Percentiles rank a stretch among this genome's conserved stretches.
phyloP scores from a whole-genome alignment of 2,888 invertebrate genomes.

The Chesias legatella region DNA sequence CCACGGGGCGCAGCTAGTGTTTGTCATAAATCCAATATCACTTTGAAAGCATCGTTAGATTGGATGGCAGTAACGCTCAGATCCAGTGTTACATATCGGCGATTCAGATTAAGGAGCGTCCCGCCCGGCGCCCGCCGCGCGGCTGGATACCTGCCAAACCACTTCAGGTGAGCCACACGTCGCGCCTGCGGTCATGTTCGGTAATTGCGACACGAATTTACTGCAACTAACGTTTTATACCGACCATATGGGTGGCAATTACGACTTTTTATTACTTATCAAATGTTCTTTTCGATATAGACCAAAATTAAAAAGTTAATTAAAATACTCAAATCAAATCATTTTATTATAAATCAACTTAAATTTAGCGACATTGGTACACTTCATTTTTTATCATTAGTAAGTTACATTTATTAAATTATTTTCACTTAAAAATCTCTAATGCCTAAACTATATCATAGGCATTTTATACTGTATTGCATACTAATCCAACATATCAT shows the following conservation, averaged over 20 bases:
- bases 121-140: conserved; percentile 30
- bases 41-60: conserved; percentile 40
- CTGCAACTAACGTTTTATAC: conserved; percentile 26
- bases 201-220: conserved; percentile 35
- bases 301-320: too few relatives aligned
- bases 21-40: conserved; percentile 41
- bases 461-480: too few relatives aligned
- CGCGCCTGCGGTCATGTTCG: conserved; percentile 41
- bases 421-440: too few relatives aligned
- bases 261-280: conserved; percentile 8
- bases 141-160: conserved; percentile 52
- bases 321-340: too few relatives aligned
- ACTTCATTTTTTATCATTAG: too few relatives aligned
- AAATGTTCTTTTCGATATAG: neutral
- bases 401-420: too few relatives aligned
- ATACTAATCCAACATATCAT: too few relatives aligned
- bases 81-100: conserved; percentile 31
- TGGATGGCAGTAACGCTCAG: conserved; percentile 37
- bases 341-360: too few relatives aligned
- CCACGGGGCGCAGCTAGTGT: too few relatives aligned
- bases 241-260: conserved; percentile 14
- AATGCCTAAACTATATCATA: too few relatives aligned
- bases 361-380: too few relatives aligned
- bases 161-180: conserved; percentile 51
- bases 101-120: conserved; percentile 28